Percentiles rank a stretch among this genome's conserved stretches.
Conservation (phyloP, 2,888 invertebrate genomes). For the Pomacea canaliculata region DNA sequence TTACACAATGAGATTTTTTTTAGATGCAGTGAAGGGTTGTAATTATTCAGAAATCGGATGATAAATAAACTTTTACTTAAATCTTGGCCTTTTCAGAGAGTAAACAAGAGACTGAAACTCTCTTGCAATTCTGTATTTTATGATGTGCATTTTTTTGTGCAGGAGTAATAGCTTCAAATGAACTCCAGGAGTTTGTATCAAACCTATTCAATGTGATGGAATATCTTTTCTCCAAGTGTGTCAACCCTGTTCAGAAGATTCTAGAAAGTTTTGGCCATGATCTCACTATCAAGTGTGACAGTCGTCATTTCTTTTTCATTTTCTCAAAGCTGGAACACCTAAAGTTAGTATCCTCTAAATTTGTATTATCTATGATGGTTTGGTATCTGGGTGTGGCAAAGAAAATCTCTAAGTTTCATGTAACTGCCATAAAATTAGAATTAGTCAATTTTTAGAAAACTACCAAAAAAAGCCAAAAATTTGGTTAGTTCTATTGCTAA, state of each 20-base stretch:
- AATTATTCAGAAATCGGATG: not conserved
- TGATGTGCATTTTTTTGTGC: not conserved
- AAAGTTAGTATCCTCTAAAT: constrained; percentile 38
- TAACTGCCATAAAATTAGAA: too few species aligned
- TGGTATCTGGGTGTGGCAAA: too few species aligned
- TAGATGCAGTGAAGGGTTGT: not conserved
- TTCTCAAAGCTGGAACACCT: constrained; percentile 53
- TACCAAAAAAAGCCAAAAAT: too few species aligned
- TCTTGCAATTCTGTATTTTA: too few species aligned
- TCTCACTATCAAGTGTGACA: constrained; percentile 55
- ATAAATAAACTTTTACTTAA: too few species aligned
- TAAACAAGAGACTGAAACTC: too few species aligned
- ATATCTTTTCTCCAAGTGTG: constrained; percentile 45
- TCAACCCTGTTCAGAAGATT: constrained; percentile 42
- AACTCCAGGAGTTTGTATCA: constrained; percentile 21
- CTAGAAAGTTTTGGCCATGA: constrained; percentile 45
- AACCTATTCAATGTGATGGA: constrained; percentile 36
- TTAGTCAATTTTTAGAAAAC: too few species aligned
- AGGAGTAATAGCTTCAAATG: constrained; percentile 6
- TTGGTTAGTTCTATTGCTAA: too few species aligned
- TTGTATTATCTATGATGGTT: too few species aligned
- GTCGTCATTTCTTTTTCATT: constrained; percentile 53
- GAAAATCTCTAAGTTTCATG: too few species aligned
- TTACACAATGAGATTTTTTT: too few species aligned
- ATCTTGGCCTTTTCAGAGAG: not conserved